Evolutionary conservation across 2,888 invertebrate genomes (phyloP).

Genomic region (Drosophila aldrichi): DNA sequence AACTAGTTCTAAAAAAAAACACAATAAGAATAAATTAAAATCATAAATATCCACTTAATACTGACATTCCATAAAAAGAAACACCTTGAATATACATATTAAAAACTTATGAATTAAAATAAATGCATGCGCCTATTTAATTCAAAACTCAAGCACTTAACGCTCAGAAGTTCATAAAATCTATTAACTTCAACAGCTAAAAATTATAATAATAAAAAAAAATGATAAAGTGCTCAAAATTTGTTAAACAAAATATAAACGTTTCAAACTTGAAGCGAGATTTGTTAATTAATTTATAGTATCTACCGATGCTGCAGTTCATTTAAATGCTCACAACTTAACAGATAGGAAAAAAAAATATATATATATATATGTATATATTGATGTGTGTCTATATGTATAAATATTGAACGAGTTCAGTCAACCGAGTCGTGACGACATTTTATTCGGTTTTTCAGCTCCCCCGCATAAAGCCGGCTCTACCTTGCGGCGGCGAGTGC

Average conservation of each 20-base stretch:
- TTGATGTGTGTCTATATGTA: not conserved
- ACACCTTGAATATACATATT: not conserved
- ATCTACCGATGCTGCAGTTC: conserved; percentile 51
- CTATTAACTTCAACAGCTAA: not conserved
- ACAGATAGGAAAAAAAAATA: conserved; percentile 14
- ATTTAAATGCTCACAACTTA: conserved; percentile 52
- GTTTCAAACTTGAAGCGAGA: conserved; percentile 7
- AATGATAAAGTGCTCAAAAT: conserved; percentile 16
- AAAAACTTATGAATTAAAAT: not conserved
- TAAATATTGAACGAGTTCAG: conserved; percentile 50
- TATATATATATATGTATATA: not conserved
- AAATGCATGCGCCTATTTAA: conserved; percentile 1
- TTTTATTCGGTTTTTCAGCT: conserved; percentile 26
- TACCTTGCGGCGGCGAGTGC: not conserved
- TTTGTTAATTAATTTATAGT: conserved; percentile 33
- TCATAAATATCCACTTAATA: not conserved
- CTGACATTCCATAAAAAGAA: not conserved
- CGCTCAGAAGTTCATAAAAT: conserved; percentile 4
- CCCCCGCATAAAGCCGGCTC: conserved; percentile 33
- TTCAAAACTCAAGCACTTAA: not conserved
- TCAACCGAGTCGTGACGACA: conserved; percentile 69
- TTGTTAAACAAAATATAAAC: not conserved
- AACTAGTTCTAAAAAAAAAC: not conserved
- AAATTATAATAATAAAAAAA: conserved; percentile 7
- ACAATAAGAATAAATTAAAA: not conserved